These are phyloP conservation scores for Orthonychiurus folsomi DNA, from an alignment of 2,888 invertebrate species.

Conservation along the genomic window DNA sequence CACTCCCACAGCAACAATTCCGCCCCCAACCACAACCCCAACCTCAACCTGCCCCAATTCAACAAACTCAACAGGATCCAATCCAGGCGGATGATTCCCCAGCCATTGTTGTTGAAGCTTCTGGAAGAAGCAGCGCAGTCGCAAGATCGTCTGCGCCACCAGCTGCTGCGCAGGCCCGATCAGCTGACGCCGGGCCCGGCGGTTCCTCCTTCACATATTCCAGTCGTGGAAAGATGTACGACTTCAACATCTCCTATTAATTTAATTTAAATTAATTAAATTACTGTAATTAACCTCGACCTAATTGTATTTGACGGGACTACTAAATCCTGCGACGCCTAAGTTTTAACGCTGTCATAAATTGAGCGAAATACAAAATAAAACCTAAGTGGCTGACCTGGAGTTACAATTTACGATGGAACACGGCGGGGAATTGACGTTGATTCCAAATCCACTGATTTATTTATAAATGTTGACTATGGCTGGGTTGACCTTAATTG, in stretches of 20 bases:
- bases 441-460: too few species aligned
- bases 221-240: constrained; percentile 4
- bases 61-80: background rate
- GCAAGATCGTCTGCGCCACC: background rate
- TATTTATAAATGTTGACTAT: too few species aligned
- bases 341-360: too few species aligned
- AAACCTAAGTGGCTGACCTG: too few species aligned
- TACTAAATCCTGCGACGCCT: too few species aligned
- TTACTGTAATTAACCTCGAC: too few species aligned
- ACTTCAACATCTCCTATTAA: constrained; percentile 11
- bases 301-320: too few species aligned
- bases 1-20: background rate
- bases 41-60: background rate
- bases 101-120: constrained; percentile 9
- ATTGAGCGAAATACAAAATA: too few species aligned
- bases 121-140: background rate
- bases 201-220: constrained; percentile 11
- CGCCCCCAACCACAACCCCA: background rate
- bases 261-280: background rate
- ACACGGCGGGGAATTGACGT: too few species aligned
- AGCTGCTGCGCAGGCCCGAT: background rate
- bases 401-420: too few species aligned
- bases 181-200: background rate
- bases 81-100: constrained; percentile 9
- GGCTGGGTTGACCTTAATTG: too few species aligned